Evolutionary conservation across 2,797 vertebrate species (phyloP), one percentile per base, ranked within the genome.

Genomic region (Gallinago stenura): DNA sequence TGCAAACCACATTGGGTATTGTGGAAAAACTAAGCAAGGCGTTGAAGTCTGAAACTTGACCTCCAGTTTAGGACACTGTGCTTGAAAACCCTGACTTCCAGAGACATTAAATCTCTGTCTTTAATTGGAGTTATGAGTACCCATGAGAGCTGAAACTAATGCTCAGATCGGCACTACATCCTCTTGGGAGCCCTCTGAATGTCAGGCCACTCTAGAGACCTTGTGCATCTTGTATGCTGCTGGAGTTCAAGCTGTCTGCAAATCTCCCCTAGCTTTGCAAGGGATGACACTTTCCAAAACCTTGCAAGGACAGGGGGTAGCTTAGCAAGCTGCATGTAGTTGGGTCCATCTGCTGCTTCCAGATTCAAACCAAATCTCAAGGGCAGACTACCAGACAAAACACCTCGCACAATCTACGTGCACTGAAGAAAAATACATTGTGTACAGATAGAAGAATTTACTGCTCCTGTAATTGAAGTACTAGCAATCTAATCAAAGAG

Each of bases 41-140:
- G 15, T 46, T 94, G 65, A 92, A 89, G 65, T 80, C 78, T 94
- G 82, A 68, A 83, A 87, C 57, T 60, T 94, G 87, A 80, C 93
- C 79, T 95, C 53, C 10, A 5, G 56, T 80, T 96, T 83, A 93
- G 78, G 87, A 92, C 73, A 83, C 57, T 8, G 75, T 68, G 89
- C 64, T 91, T 75, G 61, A 91, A 85, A 94, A 71, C 33, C 6
- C 26, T 75, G 64, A 51, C 69, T 93, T 94, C 26, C 41, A 78
- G 48, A 91, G 50, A n/a, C 15, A 10, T 60, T 60, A 82, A 80
- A 75, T 83, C 50, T 87, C 56, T 75, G 61, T 50, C 45, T 77
- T 84, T 81, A 83, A 75, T 28, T 94, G 76, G 57, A 91, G 57
- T 75, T 87, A 61, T 0, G 0, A 61, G 41, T 64, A 56, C 14